Evolutionary conservation across 2,888 invertebrate species (phyloP).

Genomic region (Rhingia rostrata): DNA sequence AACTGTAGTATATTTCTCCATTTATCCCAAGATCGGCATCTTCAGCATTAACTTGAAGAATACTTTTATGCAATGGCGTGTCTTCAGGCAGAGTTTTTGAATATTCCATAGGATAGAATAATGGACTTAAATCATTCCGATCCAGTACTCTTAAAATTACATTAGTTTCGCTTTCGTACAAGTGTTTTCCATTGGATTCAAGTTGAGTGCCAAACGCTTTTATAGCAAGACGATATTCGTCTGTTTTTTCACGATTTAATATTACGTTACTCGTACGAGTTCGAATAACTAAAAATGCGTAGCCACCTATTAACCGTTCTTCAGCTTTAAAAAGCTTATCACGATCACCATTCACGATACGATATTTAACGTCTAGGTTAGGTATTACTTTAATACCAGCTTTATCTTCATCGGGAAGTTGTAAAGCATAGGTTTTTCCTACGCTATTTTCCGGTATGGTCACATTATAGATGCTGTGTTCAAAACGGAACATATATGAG

Average conservation of each 20-base stretch:
- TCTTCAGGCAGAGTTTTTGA: slow-evolving; percentile 94
- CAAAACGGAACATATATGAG: slow-evolving; percentile 86
- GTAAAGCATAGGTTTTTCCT: slow-evolving; percentile 92
- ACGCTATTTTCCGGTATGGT: slow-evolving; percentile 96
- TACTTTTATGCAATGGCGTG: slow-evolving; percentile 91
- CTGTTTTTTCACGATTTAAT: slow-evolving; percentile 95
- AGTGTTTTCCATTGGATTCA: slow-evolving; percentile 85
- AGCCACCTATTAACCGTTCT: slow-evolving; percentile 94
- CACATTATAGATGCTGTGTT: slow-evolving; percentile 90
- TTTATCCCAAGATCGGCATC: slow-evolving; percentile 98
- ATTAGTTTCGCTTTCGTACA: slow-evolving; percentile 88
- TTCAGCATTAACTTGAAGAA: slow-evolving; percentile 92
- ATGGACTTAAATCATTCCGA: slow-evolving; percentile 95
- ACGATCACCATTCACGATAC: slow-evolving; percentile 93
- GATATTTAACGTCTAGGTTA: slow-evolving; percentile 89
- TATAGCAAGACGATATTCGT: slow-evolving; percentile 91
- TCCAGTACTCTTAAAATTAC: slow-evolving; percentile 90
- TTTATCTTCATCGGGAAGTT: slow-evolving; percentile 88
- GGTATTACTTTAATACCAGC: slow-evolving; percentile 89
- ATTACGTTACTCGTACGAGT: slow-evolving; percentile 95
- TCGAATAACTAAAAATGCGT: slow-evolving; percentile 95
- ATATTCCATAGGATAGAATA: slow-evolving; percentile 95
- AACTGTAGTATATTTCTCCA: slow-evolving; percentile 98
- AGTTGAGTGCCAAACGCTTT: slow-evolving; percentile 87
- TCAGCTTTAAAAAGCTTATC: slow-evolving; percentile 97